Percentiles rank a stretch among this genome's conserved stretches.
Conservation (phyloP, 2,113 vertebrate species). For the Hippocampus guttulatus region DNA sequence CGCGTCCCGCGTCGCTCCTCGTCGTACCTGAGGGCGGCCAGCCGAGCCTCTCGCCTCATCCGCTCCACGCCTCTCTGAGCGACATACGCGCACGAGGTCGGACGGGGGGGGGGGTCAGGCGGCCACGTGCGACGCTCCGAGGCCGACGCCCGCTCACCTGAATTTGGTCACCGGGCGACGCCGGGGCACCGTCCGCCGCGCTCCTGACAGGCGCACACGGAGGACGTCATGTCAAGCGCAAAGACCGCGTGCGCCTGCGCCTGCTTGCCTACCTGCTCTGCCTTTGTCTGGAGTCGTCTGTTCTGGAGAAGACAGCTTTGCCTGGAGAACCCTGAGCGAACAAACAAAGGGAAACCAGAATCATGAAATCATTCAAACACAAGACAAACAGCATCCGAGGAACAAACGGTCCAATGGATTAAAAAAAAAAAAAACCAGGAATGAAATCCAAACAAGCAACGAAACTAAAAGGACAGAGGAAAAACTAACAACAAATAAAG, state of each 20-base stretch:
- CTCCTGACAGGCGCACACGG: constrained; percentile 38
- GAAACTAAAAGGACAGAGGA: too few relatives aligned
- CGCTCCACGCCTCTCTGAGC: constrained; percentile 71
- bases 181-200: constrained; percentile 45
- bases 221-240: not conserved
- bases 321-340: constrained; percentile 74
- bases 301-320: constrained; percentile 68
- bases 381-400: not conserved
- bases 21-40: constrained; percentile 86
- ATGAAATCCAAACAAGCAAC: too few relatives aligned
- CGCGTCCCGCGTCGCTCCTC: constrained; percentile 85
- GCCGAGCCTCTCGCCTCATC: constrained; percentile 85
- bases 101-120: not conserved
- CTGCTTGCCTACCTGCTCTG: constrained; percentile 70
- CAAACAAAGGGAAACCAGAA: not conserved
- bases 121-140: too few relatives aligned
- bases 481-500: too few relatives aligned
- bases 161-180: constrained; percentile 40
- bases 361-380: not conserved
- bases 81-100: not conserved
- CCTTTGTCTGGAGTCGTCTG: constrained; percentile 75
- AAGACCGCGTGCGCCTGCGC: not conserved
- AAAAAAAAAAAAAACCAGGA: too few relatives aligned
- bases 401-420: too few relatives aligned
- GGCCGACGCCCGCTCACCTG: constrained; percentile 47